Evolutionary conservation across 2,113 vertebrate species (phyloP).

Genomic region (Equus przewalskii): DNA sequence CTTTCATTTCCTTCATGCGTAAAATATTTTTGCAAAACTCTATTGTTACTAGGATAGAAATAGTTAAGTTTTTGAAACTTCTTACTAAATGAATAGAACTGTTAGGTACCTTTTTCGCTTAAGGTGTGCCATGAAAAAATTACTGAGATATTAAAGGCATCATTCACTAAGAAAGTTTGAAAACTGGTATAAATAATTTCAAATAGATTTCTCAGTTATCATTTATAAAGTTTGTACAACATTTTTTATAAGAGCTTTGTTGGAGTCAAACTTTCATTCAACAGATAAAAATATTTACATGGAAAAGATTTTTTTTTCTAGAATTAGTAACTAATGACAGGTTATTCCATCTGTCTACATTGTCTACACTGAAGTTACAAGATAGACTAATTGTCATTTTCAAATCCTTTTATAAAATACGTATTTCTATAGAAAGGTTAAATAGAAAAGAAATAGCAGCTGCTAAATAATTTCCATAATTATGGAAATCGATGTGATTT

Average conservation of each 20-base stretch:
- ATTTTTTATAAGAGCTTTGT: neutral
- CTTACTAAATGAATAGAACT: neutral
- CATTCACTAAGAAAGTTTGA: neutral
- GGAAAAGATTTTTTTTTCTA: neutral
- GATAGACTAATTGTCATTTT: neutral
- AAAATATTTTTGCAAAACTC: neutral
- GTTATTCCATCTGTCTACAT: neutral
- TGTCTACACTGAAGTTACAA: neutral
- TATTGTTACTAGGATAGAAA: neutral
- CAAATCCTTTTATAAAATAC: conserved; percentile 4
- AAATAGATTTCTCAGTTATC: neutral
- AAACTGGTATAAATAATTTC: neutral
- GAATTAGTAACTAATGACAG: neutral
- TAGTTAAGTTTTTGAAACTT: neutral
- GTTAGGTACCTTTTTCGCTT: neutral
- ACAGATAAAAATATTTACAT: neutral
- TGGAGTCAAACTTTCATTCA: neutral
- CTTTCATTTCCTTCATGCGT: neutral
- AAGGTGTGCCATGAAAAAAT: neutral
- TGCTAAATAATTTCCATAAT: conserved; percentile 62
- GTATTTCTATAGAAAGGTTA: conserved; percentile 58
- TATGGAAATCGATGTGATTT: conserved; percentile 52
- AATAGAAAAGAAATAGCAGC: conserved; percentile 64
- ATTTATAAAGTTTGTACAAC: neutral
- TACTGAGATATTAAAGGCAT: neutral